These are phyloP conservation scores for Orchestia grillus DNA, from an alignment of 1,140 invertebrate genomes.

Conservation along the genomic window DNA sequence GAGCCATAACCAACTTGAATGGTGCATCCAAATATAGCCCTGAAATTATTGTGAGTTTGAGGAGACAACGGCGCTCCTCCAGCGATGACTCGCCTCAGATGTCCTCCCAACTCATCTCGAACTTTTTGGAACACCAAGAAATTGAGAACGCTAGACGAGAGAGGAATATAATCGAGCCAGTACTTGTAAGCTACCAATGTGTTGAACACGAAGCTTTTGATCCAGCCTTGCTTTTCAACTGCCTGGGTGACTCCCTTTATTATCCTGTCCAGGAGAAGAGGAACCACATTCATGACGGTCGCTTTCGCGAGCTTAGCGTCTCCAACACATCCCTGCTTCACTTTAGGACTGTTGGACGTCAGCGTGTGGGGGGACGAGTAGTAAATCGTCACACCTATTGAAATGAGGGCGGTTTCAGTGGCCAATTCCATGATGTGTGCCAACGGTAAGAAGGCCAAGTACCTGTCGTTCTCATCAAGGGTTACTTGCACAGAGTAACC, in stretches of 20 bases:
- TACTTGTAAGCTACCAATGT: conserved; percentile 93
- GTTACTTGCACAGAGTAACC: conserved; percentile 81
- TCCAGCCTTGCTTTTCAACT: conserved; percentile 81
- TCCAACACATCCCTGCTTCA: conserved; percentile 75
- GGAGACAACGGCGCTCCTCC: conserved; percentile 95
- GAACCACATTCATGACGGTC: conserved; percentile 76
- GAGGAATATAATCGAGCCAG: conserved; percentile 87
- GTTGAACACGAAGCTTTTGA: conserved; percentile 83
- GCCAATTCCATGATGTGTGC: conserved; percentile 78
- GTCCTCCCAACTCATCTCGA: conserved; percentile 86
- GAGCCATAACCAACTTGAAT: conserved; percentile 96
- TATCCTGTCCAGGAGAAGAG: conserved; percentile 69
- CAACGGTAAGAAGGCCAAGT: conserved; percentile 77
- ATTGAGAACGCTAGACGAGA: conserved; percentile 86
- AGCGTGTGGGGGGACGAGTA: conserved; percentile 77
- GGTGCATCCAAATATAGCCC: conserved; percentile 88
- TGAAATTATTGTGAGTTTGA: conserved; percentile 95
- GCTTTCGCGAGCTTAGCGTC: conserved; percentile 75
- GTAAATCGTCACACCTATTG: conserved; percentile 73
- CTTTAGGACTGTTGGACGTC: conserved; percentile 74
- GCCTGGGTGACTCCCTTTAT: conserved; percentile 80
- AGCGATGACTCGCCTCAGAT: conserved; percentile 86
- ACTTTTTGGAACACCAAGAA: conserved; percentile 83
- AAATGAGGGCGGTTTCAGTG: conserved; percentile 72
- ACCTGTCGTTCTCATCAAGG: conserved; percentile 73